phyloP scores from a whole-genome alignment of 1,140 invertebrate genomes.

The Polypedilum pembai region DNA sequence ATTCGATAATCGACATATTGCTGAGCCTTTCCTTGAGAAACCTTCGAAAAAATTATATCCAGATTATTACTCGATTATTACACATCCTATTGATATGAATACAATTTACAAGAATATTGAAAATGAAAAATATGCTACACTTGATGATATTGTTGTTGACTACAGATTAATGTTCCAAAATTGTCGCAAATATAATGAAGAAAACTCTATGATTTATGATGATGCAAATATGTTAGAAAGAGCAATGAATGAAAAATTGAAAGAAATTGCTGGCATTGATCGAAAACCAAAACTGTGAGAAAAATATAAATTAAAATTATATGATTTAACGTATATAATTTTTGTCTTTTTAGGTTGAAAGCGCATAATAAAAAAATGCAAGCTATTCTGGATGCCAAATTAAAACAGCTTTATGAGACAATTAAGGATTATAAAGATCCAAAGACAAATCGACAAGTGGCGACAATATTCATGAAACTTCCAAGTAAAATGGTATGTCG shows the following conservation, averaged over 20 bases:
- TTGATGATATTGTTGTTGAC: constrained; percentile 55
- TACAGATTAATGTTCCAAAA: constrained; percentile 89
- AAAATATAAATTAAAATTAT: not conserved
- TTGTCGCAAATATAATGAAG: constrained; percentile 93
- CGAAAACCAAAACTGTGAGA: constrained; percentile 38
- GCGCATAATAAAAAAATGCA: constrained; percentile 32
- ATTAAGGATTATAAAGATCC: constrained; percentile 84
- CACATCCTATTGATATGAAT: constrained; percentile 90
- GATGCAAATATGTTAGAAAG: constrained; percentile 85
- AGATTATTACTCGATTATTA: constrained; percentile 92
- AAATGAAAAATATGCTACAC: constrained; percentile 52
- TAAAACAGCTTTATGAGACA: constrained; percentile 81
- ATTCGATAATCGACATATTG: constrained; percentile 72
- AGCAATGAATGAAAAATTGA: constrained; percentile 74
- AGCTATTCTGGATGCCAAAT: constrained; percentile 61
- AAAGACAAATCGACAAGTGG: constrained; percentile 73
- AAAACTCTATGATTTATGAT: constrained; percentile 88
- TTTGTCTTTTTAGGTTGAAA: constrained; percentile 22
- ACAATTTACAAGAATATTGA: constrained; percentile 89
- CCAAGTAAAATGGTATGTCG: constrained; percentile 73
- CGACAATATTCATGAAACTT: constrained; percentile 88
- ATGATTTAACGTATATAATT: not conserved
- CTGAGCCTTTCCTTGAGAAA: constrained; percentile 92
- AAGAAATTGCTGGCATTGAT: constrained; percentile 52
- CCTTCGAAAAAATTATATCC: constrained; percentile 93